A percentile compares a stretch with the other conserved stretches of the same genome.
Evolutionary conservation across 2,888 invertebrate genomes (phyloP).

Genomic region (Teleogryllus oceanicus): DNA sequence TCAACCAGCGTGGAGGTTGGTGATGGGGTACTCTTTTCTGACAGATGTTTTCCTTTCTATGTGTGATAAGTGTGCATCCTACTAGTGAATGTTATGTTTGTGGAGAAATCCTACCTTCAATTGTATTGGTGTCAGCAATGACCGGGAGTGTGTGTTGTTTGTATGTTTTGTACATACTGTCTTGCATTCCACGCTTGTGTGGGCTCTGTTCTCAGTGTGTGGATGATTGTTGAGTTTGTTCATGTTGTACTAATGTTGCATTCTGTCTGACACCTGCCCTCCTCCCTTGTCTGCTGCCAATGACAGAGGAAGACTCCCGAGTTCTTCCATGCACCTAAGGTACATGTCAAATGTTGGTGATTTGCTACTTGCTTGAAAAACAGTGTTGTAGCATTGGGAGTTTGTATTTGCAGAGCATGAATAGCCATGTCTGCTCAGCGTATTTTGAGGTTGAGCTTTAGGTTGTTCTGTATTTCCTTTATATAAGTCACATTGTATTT

Average conservation of each 20-base stretch:
- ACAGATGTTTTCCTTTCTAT: neutral
- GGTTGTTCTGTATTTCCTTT: too few relatives aligned
- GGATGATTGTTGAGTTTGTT: constrained; percentile 20
- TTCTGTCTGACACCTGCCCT: constrained; percentile 27
- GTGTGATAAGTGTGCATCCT: neutral
- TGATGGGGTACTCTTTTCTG: neutral
- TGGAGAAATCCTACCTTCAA: neutral
- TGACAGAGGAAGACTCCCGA: constrained; percentile 35
- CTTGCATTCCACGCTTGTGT: constrained; percentile 19
- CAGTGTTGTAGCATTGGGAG: neutral
- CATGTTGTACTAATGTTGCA: constrained; percentile 34
- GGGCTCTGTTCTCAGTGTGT: neutral
- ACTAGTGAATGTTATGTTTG: neutral
- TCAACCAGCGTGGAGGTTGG: neutral
- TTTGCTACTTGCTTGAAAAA: neutral
- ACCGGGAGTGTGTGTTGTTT: neutral
- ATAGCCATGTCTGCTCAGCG: neutral
- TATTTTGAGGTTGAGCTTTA: too few relatives aligned
- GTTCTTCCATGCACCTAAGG: constrained; percentile 37
- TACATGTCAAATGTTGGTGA: constrained; percentile 25
- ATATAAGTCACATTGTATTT: too few relatives aligned
- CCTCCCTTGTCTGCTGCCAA: constrained; percentile 28
- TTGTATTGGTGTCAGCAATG: neutral
- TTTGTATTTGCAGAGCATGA: neutral
- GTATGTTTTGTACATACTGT: neutral